Base-by-base conservation (phyloP, 1,140 invertebrate genomes). In the Neodiprion fabricii region DNA sequence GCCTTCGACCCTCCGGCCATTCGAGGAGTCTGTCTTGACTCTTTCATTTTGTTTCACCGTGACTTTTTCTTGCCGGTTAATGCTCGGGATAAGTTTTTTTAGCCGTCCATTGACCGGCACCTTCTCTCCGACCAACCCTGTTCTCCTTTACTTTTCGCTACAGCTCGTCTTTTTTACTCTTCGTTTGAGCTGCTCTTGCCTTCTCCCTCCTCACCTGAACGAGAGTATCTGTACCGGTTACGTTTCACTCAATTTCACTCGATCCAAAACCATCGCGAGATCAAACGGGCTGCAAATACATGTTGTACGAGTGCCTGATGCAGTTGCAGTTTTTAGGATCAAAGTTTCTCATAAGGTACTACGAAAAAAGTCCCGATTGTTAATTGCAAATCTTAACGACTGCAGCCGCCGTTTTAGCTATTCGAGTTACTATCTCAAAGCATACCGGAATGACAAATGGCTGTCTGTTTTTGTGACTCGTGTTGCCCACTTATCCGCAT, bases 181-280 rank as follows among this genome's bases (percentile, higher is more conserved):
- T 3, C 3, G 53, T 12, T 11, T 11, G 11, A 1, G 53, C 53
- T 61, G 1, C 11, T 61, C 53, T n/a, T 61, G 2, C n/a, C 53
- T n/a, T 8, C n/a, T 61, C 53, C 8, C 53, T 61, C n/a, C n/a
- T 61, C 1, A 40, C 28, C 2, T 40, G 28, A 40, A 40, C 28
- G 2, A 40, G 28, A 40, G 28, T 40, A 2, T 61, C n/a, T n/a
- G n/a, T 61, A 61, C 53, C 53, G n/a, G 53, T 61, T 61, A 61
- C 53, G 53, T 61, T 61, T 61, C 53, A 61, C 53, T 61, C 53
- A 61, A 61, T 61, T 61, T 61, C 53, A 61, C 53, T 61, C n/a
- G 11, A 4, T n/a, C 53, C 11, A 61, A n/a, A 61, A 61, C 53
- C 1, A 12, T n/a, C 53, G n/a, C 53, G 53, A 61, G 2, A 61